Evolutionary conservation across 2,888 invertebrate species (phyloP), one percentile per base, ranked within the genome.

Genomic region (Troglohyphantes excavatus): DNA sequence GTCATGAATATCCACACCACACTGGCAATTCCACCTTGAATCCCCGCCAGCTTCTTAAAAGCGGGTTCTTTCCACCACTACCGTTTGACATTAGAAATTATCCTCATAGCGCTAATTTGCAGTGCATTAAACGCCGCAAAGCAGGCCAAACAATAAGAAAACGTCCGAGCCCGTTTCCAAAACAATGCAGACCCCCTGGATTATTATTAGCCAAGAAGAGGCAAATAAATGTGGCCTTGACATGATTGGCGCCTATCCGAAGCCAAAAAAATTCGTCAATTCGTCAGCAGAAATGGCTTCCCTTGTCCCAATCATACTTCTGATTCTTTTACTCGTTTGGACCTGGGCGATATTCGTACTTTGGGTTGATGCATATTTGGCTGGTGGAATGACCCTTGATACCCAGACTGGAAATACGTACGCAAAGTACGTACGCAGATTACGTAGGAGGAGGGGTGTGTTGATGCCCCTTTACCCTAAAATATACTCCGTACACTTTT

Each of bases 141-240:
- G 53, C 61, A 76, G 75, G 59, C 73, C 81, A 67, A 88, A 89
- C 88, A 89, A 89, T 89, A 82, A 65, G 67, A 88, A 88, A 19
- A 75, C 87, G 81, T 81, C 81, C 73, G 87, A 88, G 65, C 43
- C 43, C n/a, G n/a, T 19, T 72, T 72, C 79, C 39, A 67, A 89
- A 82, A 89, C 82, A 82, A 89, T 82, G 82, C 82, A 59, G 73
- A 53, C 21, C 73, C 75, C 68, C 70, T 43, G 88, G 82, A 89
- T 89, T 89, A 89, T 89, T 89, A 89, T 89, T 89, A 89, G 88
- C 82, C 82, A 39, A 76, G 72, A 63, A 68, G 82, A 82, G 76
- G 81, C 72, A 88, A 81, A 81, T 88, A 81, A 88, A 88, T 88
- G 75, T 83, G 82, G 61, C 88, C 88, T 89, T 89, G 88, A 89